Base-by-base conservation (phyloP, 2,888 invertebrate genomes). In the Caenorhabditis auriculariae region DNA sequence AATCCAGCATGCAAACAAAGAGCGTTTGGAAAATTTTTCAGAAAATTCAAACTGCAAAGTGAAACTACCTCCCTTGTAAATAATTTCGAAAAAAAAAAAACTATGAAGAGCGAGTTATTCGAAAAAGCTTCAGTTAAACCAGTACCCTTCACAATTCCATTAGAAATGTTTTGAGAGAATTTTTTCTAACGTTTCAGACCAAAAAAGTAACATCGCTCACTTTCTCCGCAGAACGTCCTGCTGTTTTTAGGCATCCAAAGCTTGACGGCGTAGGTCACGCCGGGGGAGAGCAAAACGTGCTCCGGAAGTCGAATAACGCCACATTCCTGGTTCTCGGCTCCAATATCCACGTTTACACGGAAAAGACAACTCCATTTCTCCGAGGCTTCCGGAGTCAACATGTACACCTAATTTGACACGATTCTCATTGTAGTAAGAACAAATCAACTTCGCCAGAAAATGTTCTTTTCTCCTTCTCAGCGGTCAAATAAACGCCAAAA, bases 171-270 rank as follows among this genome's bases (percentile, higher is more conserved):
- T n/a, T n/a, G n/a, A n/a, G n/a, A n/a, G n/a, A n/a, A n/a, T n/a
- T n/a, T n/a, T n/a, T n/a, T n/a, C n/a, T n/a, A n/a, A n/a, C n/a
- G n/a, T n/a, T n/a, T n/a, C n/a, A n/a, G 21, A 42, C 21, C 12
- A 17, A 9, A 15, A 42, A 17, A 42, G 9, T 12, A 42, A 9
- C 21, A 26, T 27, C n/a, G 7, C 28, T 27, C 26, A 29, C 91
- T 90, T 83, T 96, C 95, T 0, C 96, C 96, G 80, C 93, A 94
- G 64, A 90, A 90, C 0, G 95, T 95, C 61, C 92, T 87, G 21
- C 63, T 65, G 48, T 57, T 62, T 9, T 66, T 73, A 17, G 52
- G 46, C 54, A 67, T 59, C 39, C 52, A 62, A 12, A 77, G 32
- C 61, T 74, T 69, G 43, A 78, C 62, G 4, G 75, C 74, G 43